Base-by-base conservation (phyloP, 2,888 invertebrate species). In the Nomada fabriciana region DNA sequence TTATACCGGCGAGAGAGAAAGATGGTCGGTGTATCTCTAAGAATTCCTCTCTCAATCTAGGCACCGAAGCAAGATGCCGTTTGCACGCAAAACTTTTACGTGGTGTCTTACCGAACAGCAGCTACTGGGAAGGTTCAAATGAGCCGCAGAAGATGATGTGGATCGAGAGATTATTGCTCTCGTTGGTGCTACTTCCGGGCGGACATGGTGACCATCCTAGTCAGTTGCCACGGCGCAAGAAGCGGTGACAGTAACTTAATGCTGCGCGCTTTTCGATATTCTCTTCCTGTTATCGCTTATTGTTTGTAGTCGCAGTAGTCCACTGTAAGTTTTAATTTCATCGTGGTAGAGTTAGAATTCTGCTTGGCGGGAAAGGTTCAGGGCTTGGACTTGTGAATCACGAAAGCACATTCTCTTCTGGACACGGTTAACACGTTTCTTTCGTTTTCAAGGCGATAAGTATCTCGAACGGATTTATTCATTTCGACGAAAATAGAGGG, bases 161-260 rank as follows among this genome's bases (percentile, higher is more conserved):
- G 92, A 89, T 92, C 90, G 88, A 89, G 89, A 90, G 90, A 89
- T 91, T 92, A 84, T 91, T 89, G 88, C 86, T 91, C 88, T 89
- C 90, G 82, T 90, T 90, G 91, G 91, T 93, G 86, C 82, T 92
- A 83, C 90, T 92, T 83, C 92, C 92, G 68, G 91, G 91, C 75
- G 90, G 91, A 82, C 91, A 91, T 88, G 88, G 90, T 73, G 88
- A 84, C 77, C 83, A 75, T 82, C 86, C 84, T 78, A 81, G 69
- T 84, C 86, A 88, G 74, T 90, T 89, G 77, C 86, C 85, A 82
- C 90, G 91, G 79, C 92, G 89, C 86, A 92, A 90, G 83, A 92
- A 92, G 90, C 92, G 93, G 92, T 92, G 92, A 92, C 91, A 88
- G 86, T 88, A 89, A 82, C 72, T 29, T 69, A 72, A 65, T 60